Base-by-base conservation (phyloP, 2,888 invertebrate species). In the Xanthia togata region DNA sequence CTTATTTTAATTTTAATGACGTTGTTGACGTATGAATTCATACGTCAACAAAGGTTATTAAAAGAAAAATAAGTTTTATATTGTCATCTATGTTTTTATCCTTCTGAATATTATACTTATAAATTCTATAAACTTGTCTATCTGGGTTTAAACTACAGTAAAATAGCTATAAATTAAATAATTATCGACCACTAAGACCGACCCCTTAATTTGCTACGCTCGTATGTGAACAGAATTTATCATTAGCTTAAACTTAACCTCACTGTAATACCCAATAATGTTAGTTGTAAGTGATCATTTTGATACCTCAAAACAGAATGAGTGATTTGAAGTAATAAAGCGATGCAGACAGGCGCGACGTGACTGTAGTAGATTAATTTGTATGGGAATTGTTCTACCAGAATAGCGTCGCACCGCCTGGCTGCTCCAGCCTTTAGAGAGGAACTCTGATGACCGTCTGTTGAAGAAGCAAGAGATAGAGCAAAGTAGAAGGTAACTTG, bases 191-290 rank as follows among this genome's bases (percentile, higher is more conserved):
- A 91, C 87, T 87, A 70, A 76, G 72, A 23, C 14, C 90, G 5
- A 73, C 78, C 17, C 89, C 90, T 91, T 92, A 92, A 91, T 91
- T 88, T 82, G 82, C 85, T 87, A 79, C 80, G 87, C 86, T 87
- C 91, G 91, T 92, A 91, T 93, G 93, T 92, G 92, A 93, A 93
- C 91, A 89, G 88, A 92, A 93, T 94, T 92, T 92, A 94, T 94
- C 93, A 94, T 93, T 84, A 88, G 88, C 72, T 79, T 70, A 89
- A 90, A 84, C 76, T 31, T 67, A 77, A 83, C 64, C 78, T 69
- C 73, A 82, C 76, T 76, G 82, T 88, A 86, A 86, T 87, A 85
- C 85, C 84, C 86, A 87, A 85, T 85, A 86, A 87, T 87, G 81
- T 82, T 72, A 75, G 78, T 44, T 70, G 50, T 76, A 78, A 84